These are phyloP conservation scores for Thunnus albacares DNA, from an alignment of 2,797 vertebrate species.

Conservation along the genomic window DNA sequence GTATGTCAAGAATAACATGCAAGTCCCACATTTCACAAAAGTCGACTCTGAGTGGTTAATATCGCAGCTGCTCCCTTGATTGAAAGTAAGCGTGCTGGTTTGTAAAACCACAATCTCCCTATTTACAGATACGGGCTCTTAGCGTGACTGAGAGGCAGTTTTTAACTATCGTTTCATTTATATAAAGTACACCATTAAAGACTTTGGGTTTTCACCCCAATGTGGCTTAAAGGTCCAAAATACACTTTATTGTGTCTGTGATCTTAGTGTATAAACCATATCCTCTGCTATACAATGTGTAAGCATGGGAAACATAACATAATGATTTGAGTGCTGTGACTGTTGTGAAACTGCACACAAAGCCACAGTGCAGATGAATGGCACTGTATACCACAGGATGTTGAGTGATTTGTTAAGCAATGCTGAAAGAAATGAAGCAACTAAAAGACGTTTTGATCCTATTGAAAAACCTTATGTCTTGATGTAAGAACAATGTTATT, in stretches of 20 bases:
- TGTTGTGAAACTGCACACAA: slow-evolving; percentile 59
- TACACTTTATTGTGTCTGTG: slow-evolving; percentile 83
- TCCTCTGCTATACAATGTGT: slow-evolving; percentile 63
- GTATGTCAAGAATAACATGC: slow-evolving; percentile 79
- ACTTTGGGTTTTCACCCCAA: slow-evolving; percentile 75
- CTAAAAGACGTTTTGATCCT: slow-evolving; percentile 18
- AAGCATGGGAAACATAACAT: slow-evolving; percentile 54
- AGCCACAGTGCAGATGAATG: slow-evolving; percentile 55
- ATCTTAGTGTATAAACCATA: slow-evolving; percentile 65
- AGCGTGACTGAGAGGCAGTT: slow-evolving; percentile 77
- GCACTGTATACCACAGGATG: slow-evolving; percentile 58
- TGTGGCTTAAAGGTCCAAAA: slow-evolving; percentile 82
- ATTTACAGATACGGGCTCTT: slow-evolving; percentile 80
- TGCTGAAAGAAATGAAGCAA: slow-evolving; percentile 45
- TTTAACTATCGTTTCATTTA: slow-evolving; percentile 82
- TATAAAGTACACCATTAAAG: slow-evolving; percentile 82
- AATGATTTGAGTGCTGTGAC: slow-evolving; percentile 25
- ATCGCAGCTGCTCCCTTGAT: slow-evolving; percentile 74
- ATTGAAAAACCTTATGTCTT: slow-evolving; percentile 28
- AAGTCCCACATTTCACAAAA: slow-evolving; percentile 70
- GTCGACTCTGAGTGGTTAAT: slow-evolving; percentile 76
- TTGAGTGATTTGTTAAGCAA: slow-evolving; percentile 62
- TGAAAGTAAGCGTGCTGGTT: slow-evolving; percentile 67
- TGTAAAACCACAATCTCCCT: slow-evolving; percentile 76
- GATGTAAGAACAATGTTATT: slow-evolving; percentile 36